Evolutionary conservation across 2,797 vertebrate genomes (phyloP), one percentile per base, ranked within the genome.

Genomic region (Amblyraja radiata): DNA sequence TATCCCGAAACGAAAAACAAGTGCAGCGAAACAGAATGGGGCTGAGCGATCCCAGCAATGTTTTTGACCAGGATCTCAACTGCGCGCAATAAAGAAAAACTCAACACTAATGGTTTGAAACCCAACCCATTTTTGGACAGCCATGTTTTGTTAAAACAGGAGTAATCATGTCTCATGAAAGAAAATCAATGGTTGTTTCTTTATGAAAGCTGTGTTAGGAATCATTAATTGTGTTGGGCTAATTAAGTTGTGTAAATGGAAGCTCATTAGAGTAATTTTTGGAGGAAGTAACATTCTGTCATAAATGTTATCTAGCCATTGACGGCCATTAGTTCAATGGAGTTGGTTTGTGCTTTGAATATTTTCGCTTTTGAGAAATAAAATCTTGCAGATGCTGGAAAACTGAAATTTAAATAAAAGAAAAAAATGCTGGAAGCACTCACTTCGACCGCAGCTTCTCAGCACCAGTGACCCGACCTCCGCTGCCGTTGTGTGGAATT

Each of bases 231-330:
- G 58, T 61, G 13, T 86, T n/a, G 83, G 2, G 63, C 83, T 86
- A 86, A 86, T 86, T 86, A 65, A 32, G 58, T 86, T 65, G 61
- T 86, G 83, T 32, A 86, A 32, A 28, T 65, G 13, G 13, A 18
- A 65, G 83, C 83, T 65, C 63, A 32, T 86, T 86, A 65, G 83
- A 65, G 83, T 86, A 14, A 63, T n/a, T 86, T 58, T 61, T 86
- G 83, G 14, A n/a, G 32, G 61, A n/a, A 65, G 16, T 32, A 86
- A 86, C 83, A 28, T 86, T 86, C n/a, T 65, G 58, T 63, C 13
- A 65, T 28, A 18, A n/a, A 65, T 86, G 8, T 86, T 25, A 61
- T 61, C 58, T n/a, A 63, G 83, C 61, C 28, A 9, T 6, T 65
- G 23, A 79, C 36, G 36, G 28, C n/a, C 18, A 71, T 71, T 71